phyloP scores from a whole-genome alignment of 2,888 invertebrate species.

The Noctua pronuba region DNA sequence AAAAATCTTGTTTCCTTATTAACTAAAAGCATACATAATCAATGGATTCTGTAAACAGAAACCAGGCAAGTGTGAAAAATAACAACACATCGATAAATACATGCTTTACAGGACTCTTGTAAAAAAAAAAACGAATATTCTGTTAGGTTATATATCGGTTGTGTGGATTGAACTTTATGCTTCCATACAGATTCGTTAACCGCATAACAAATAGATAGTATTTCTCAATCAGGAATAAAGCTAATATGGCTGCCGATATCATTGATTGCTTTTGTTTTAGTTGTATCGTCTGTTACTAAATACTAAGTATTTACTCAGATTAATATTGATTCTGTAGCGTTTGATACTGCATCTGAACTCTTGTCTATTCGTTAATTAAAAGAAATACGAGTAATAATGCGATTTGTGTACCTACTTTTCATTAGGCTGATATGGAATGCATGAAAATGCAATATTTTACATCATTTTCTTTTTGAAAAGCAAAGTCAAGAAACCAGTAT shows the following conservation, averaged over 20 bases:
- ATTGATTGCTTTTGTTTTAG: slow-evolving; percentile 36
- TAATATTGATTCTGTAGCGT: neutral
- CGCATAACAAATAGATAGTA: slow-evolving; percentile 42
- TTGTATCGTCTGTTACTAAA: neutral
- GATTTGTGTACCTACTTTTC: neutral
- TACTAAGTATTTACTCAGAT: neutral
- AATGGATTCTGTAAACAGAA: neutral
- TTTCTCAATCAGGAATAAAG: slow-evolving; percentile 34
- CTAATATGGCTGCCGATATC: slow-evolving; percentile 24
- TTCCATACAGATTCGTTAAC: slow-evolving; percentile 38
- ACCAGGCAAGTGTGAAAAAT: neutral
- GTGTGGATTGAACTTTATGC: slow-evolving; percentile 30
- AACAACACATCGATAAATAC: neutral
- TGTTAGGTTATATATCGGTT: neutral
- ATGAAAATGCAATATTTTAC: neutral
- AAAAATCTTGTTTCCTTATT: neutral
- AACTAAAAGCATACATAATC: neutral
- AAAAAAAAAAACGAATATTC: neutral
- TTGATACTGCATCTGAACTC: neutral
- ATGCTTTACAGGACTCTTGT: neutral
- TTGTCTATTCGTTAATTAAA: neutral
- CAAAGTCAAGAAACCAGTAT: no score
- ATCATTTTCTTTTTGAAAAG: neutral
- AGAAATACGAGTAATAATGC: neutral
- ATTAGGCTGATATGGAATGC: neutral